These are phyloP conservation scores for Tenodera sinensis DNA, from an alignment of 2,888 invertebrate genomes.

Conservation along the genomic window DNA sequence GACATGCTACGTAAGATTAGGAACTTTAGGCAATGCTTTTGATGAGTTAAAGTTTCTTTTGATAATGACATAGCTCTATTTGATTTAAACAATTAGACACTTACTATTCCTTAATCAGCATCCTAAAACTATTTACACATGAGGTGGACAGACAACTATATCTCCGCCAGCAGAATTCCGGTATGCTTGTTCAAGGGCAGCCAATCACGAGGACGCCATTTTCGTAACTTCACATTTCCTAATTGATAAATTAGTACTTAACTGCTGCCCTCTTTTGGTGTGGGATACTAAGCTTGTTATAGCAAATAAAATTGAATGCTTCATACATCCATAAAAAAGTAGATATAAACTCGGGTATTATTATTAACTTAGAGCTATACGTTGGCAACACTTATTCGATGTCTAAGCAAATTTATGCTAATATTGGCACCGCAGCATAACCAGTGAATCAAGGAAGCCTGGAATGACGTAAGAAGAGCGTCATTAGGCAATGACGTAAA, in stretches of 20 bases:
- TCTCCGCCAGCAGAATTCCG: constrained; percentile 5
- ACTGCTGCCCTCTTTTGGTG: too few relatives aligned
- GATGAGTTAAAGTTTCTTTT: background rate
- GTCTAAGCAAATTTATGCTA: background rate
- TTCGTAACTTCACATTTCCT: background rate
- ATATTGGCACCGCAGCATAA: background rate
- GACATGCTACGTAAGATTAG: background rate
- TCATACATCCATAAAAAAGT: background rate
- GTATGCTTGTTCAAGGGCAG: background rate
- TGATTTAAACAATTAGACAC: constrained; percentile 41
- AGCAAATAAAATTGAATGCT: background rate
- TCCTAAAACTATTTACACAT: constrained; percentile 46
- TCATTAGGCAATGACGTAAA: background rate
- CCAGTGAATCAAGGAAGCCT: background rate
- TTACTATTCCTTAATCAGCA: constrained; percentile 72
- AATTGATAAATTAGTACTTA: too few relatives aligned
- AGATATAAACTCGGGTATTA: background rate
- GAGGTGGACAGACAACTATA: constrained; percentile 32
- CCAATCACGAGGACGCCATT: background rate
- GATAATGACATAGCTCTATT: background rate
- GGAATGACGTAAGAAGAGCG: constrained; percentile 12
- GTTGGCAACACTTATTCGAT: background rate
- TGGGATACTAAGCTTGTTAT: background rate
- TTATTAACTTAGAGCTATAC: background rate
- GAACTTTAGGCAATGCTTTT: background rate